Evolutionary conservation across 2,113 vertebrate species (phyloP).

Genomic region (Labeo catla): DNA sequence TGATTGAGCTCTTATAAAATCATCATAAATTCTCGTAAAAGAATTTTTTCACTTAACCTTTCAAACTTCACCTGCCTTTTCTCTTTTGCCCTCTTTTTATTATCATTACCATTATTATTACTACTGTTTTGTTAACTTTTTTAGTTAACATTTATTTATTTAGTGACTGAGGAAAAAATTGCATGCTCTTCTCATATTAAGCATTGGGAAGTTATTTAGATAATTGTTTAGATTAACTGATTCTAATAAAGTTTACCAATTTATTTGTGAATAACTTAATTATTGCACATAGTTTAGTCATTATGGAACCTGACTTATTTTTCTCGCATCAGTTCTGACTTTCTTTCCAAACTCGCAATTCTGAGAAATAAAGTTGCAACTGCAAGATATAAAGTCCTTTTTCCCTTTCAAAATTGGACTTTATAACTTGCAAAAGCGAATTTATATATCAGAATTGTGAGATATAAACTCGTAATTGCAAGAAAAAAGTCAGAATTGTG

Average conservation of each 20-base stretch:
- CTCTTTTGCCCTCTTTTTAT: not conserved
- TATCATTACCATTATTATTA: too few relatives aligned
- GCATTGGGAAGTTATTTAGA: not conserved
- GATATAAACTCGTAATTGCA: too few relatives aligned
- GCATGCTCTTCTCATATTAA: not conserved
- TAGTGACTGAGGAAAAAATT: not conserved
- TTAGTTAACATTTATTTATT: not conserved
- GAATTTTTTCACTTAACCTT: not conserved
- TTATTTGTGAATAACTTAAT: not conserved
- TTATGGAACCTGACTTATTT: too few relatives aligned
- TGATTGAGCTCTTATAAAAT: constrained; percentile 13
- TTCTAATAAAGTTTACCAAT: not conserved
- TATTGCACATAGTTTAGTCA: too few relatives aligned
- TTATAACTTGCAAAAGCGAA: too few relatives aligned
- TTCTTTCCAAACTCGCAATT: too few relatives aligned
- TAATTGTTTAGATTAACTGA: not conserved
- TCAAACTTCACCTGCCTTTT: not conserved
- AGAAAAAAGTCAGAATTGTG: too few relatives aligned
- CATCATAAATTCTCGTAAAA: not conserved
- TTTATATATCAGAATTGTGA: too few relatives aligned
- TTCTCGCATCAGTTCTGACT: too few relatives aligned
- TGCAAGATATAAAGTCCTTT: too few relatives aligned
- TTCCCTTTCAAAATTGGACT: too few relatives aligned
- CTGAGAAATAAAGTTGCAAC: too few relatives aligned
- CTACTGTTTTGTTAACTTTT: not conserved